Conservation (phyloP, 2,888 invertebrate species). For the Drosophila birchii region DNA sequence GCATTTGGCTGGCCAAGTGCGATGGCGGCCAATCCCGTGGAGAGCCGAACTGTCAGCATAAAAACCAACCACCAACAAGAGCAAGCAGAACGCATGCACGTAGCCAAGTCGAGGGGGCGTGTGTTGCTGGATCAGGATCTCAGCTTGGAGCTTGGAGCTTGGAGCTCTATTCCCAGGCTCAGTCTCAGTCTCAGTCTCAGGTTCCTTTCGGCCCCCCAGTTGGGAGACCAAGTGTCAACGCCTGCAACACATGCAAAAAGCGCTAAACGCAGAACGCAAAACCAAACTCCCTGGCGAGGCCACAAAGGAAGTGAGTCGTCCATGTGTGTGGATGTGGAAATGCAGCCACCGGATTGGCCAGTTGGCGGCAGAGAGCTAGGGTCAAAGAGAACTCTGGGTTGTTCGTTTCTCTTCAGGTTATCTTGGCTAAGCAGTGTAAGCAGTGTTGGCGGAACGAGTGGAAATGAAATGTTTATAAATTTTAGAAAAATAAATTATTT, state of each 20-base stretch:
- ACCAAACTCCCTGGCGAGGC: constrained; percentile 63
- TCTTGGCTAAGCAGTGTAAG: constrained; percentile 24
- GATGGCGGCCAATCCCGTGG: constrained; percentile 58
- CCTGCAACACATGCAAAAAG: constrained; percentile 34
- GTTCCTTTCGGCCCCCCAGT: constrained; percentile 17
- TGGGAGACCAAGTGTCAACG: constrained; percentile 65
- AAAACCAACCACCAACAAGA: constrained; percentile 50
- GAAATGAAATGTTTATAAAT: not conserved
- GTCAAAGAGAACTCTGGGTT: constrained; percentile 34
- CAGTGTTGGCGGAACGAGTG: constrained; percentile 17
- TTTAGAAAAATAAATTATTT: not conserved
- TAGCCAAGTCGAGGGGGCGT: constrained; percentile 55
- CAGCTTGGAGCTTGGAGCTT: constrained; percentile 16
- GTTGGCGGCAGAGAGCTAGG: not conserved
- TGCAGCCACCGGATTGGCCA: constrained; percentile 72
- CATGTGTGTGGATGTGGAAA: constrained; percentile 40
- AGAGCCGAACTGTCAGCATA: constrained; percentile 78
- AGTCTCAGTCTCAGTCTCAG: not conserved
- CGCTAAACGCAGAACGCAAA: constrained; percentile 27
- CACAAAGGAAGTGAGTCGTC: constrained; percentile 66
- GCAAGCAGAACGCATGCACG: constrained; percentile 49
- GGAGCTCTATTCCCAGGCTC: constrained; percentile 37
- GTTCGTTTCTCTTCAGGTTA: constrained; percentile 48
- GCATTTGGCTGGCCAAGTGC: constrained; percentile 33
- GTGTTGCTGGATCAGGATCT: constrained; percentile 33